Conservation (phyloP, 92 coral and sea anemone genomes). For the Phymanthus crucifer region DNA sequence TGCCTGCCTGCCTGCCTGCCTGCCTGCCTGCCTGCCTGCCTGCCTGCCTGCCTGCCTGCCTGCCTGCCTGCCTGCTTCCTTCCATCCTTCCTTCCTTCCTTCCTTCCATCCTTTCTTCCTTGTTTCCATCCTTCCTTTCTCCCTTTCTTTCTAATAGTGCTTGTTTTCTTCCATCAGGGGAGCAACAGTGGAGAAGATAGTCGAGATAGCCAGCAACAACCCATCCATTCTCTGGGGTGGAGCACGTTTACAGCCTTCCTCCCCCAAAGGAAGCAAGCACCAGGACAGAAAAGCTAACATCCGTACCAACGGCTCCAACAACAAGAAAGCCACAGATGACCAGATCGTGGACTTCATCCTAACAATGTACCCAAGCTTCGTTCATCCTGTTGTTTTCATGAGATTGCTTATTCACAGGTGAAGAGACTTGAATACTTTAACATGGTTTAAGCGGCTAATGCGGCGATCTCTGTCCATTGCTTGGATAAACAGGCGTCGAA, state of each 20-base stretch:
- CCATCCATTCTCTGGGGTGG: slow-evolving; percentile 96
- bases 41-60: too few species aligned
- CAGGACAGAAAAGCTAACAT: slow-evolving; percentile 42
- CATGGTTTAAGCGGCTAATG: too few species aligned
- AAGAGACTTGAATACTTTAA: neutral
- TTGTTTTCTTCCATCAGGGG: slow-evolving; percentile 54
- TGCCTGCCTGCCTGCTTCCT: too few species aligned
- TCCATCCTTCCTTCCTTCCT: too few species aligned
- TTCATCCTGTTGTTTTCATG: slow-evolving; percentile 69
- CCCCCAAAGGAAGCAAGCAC: slow-evolving; percentile 63
- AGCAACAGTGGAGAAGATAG: slow-evolving; percentile 74
- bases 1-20: too few species aligned
- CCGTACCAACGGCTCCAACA: slow-evolving; percentile 53
- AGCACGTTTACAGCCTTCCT: slow-evolving; percentile 60
- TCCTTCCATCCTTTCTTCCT: too few species aligned
- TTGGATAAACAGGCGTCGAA: too few species aligned
- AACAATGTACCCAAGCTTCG: slow-evolving; percentile 86
- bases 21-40: too few species aligned
- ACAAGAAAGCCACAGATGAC: slow-evolving; percentile 67
- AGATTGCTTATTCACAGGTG: slow-evolving; percentile 17
- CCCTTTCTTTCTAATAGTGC: neutral
- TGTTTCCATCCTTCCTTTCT: neutral
- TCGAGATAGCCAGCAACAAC: slow-evolving; percentile 76
- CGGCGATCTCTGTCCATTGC: too few species aligned
- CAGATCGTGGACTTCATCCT: slow-evolving; percentile 87